Base-by-base conservation (phyloP, 2,113 vertebrate species). In the Eretmochelys imbricata region DNA sequence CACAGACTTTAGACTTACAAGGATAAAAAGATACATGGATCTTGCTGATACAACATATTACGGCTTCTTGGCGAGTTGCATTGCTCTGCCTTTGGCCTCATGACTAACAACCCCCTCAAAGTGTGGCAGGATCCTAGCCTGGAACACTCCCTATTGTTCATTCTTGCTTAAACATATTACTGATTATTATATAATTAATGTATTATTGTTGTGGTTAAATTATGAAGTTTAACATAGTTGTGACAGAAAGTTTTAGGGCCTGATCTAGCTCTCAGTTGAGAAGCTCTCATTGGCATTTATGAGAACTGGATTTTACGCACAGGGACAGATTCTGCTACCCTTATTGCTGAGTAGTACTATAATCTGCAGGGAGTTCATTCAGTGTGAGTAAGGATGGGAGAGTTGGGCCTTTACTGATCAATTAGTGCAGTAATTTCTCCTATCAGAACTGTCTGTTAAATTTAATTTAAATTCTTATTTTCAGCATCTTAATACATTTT, bases 11-110 rank as follows among this genome's bases (percentile, higher is more conserved):
- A 78, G 81, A 78, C 38, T 16, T 7, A 20, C 55, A 59, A 85
- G 55, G 87, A 72, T 83, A 25, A 53, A 24, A 69, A 55, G 83
- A 25, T 38, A 35, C 48, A 27, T 11, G 42, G 38, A 35, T 84
- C 49, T 1, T 2, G 85, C n/a, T 31, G 9, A 54, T 38, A 72
- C 19, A 1, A 2, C 2, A 0, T 49, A 49, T 35, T 7, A 3
- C 6, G 69, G 22, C 35, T 57, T 27, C 42, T n/a, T 35, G 10
- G 50, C 38, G 29, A 48, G n/a, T 12, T 81, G 82, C 2, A 1
- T 12, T 89, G 80, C 54, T 81, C 29, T 85, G 46, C 27, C 24
- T 38, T 57, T 38, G 76, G 76, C 46, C 46, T 80, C 76, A 3
- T 50, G 55, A 17, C 42, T 49, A 55, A 10, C 9, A 17, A 14